A percentile compares a stretch with the other conserved stretches of the same genome.
Evolutionary conservation across 2,888 invertebrate genomes (phyloP).

Genomic region (Emesis furor): DNA sequence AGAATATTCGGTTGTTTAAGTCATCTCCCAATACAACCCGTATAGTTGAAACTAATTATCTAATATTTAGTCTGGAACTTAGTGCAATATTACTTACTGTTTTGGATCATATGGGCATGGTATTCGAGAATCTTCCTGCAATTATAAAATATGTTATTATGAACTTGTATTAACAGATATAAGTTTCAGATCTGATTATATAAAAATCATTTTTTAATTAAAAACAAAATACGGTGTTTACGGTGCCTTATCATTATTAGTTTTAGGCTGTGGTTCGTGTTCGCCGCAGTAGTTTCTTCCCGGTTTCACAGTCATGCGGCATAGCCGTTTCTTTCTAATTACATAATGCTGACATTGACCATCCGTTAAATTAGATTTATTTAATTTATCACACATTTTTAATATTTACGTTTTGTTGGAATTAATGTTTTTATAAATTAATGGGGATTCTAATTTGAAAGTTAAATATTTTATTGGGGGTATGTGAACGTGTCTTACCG

Average conservation of each 20-base stretch:
- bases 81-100: conserved; percentile 91
- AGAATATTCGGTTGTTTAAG: too few relatives aligned
- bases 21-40: too few relatives aligned
- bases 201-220: background rate
- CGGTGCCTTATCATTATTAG: conserved; percentile 80
- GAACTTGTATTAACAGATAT: background rate
- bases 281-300: conserved; percentile 95
- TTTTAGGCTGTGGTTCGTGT: conserved; percentile 89
- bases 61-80: background rate
- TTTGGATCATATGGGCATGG: conserved; percentile 95
- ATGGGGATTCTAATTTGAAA: conserved; percentile 4
- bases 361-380: background rate
- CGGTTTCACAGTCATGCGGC: conserved; percentile 95
- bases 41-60: too few relatives aligned
- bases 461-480: conserved; percentile 33
- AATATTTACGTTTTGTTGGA: background rate
- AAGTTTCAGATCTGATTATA: background rate
- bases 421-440: background rate
- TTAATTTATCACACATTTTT: conserved; percentile 35
- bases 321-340: conserved; percentile 94
- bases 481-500: conserved; percentile 93
- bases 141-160: conserved; percentile 41
- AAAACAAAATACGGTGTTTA: conserved; percentile 25
- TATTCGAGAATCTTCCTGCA: conserved; percentile 90
- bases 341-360: conserved; percentile 93